Evolutionary conservation across 1,140 invertebrate species (phyloP), one percentile per base, ranked within the genome.

Genomic region (Drosophila bocki): DNA sequence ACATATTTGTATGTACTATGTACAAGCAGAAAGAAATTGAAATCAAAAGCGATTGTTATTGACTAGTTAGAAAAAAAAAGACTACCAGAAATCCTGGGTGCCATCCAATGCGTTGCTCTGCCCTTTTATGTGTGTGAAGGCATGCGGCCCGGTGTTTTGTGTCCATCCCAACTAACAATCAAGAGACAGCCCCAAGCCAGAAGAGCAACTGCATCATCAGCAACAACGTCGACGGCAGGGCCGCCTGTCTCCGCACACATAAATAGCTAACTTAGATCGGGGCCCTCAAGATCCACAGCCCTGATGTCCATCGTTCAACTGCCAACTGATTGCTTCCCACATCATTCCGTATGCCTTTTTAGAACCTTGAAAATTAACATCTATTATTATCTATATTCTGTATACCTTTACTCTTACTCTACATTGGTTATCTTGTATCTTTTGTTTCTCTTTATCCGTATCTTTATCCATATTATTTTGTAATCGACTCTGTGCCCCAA

Each of bases 341-440:
- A 93, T 92, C 92, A 93, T 93, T 93, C 92, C 92, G 91, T 88
- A 88, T 92, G 80, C 85, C 78, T 79, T 91, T 91, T 92, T 92
- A 91, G 83, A 92, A 92, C 91, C 86, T 92, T 92, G 82, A 90
- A 92, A 92, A 91, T 80, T 92, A 65, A 67, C 74, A 81, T 39
- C 35, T 39, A 56, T 56, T 56, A 39, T 56, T 56, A 41, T 26
- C 35, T 39, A 56, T 77, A 81, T 72, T 68, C 59, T 64, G 58
- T 76, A 69, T 67, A 67, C 62, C 42, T 68, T 58, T 67, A 39
- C 12, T 68, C 63, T 75, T 69, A 45, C n/a, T 54, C 13, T 51
- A 56, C 1, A 72, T 75, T 69, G 75, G 44, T 75, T 47, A 51
- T 63, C 22, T 50, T 70, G 12, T 57, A 61, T 64, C 41, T 26